These are phyloP conservation scores for Drosophila incognita DNA, from an alignment of 2,888 invertebrate genomes.

Conservation along the genomic window DNA sequence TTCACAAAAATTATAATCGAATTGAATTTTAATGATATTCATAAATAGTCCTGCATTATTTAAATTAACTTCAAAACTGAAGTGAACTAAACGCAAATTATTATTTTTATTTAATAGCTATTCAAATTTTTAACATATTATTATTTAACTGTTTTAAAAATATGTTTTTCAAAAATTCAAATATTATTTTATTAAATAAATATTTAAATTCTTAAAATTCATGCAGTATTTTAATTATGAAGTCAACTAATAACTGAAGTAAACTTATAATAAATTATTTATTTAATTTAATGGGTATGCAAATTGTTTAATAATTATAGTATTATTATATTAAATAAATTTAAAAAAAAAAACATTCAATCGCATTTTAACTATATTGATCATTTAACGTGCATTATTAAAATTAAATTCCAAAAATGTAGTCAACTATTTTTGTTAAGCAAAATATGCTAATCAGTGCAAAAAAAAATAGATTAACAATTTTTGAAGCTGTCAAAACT, in stretches of 20 bases:
- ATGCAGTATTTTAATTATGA: not conserved
- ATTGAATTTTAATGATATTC: not conserved
- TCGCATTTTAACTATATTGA: not conserved
- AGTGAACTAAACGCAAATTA: not conserved
- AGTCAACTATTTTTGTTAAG: conserved; percentile 15
- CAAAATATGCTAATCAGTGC: conserved; percentile 23
- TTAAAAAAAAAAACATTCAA: not conserved
- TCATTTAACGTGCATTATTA: not conserved
- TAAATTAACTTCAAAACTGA: not conserved
- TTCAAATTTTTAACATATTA: not conserved
- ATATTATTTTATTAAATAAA: not conserved
- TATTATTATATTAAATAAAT: not conserved
- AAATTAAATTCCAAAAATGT: conserved; percentile 5
- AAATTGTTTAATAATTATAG: not conserved
- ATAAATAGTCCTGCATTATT: not conserved
- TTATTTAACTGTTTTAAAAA: not conserved
- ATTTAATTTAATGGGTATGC: not conserved
- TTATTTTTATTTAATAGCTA: not conserved
- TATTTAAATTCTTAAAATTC: not conserved
- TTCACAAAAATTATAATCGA: not conserved
- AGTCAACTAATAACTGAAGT: not conserved
- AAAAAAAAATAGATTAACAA: conserved; percentile 50
- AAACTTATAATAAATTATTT: not conserved
- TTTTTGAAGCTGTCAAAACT: conserved; percentile 75
- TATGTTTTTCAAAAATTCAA: not conserved